Base-by-base conservation (phyloP, 2,113 vertebrate species). In the Heterocephalus glaber region DNA sequence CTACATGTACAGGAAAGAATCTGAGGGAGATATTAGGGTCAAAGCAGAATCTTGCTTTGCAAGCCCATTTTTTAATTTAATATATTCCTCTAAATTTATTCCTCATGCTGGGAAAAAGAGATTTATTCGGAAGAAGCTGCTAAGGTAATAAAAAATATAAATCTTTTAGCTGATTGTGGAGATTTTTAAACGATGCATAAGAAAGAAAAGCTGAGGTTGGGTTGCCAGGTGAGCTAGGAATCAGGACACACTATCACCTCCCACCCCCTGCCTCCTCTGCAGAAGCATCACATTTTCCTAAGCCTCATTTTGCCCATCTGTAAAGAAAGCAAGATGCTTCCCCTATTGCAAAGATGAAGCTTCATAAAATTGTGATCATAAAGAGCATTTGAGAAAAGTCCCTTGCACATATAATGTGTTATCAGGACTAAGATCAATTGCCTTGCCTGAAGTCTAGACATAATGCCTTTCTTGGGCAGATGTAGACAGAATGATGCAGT, bases 41-140 rank as follows among this genome's bases (percentile, higher is more conserved):
- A 95, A 86, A 97, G 95, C 26, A 92, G 89, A 96, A 96, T 93
- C 94, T 95, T 96, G 96, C 95, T 82, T 97, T 96, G 92, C 94
- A 95, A 97, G n/a, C 47, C 91, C 56, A 61, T 92, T 95, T 94
- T n/a, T 24, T 8, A 76, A 79, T 80, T 80, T 96, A 94, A 92
- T 90, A 90, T 33, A 96, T 95, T 3, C 1, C 74, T 96, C 94
- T 95, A 90, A 93, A 95, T 96, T 92, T 81, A 95, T 93, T 95
- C 72, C 65, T 93, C 90, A 61, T 60, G 83, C 84, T 65, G 72
- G 76, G n/a, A 12, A 84, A 80, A 41, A 72, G 85, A n/a, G 61
- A 63, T 83, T 92, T 38, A 94, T 96, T 97, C 5, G 24, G 61
- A 96, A 97, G 93, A 81, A 93, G 82, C 49, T 97, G 92, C 74